Conservation (phyloP, 2,888 invertebrate genomes). For the Eilema sororculum region DNA sequence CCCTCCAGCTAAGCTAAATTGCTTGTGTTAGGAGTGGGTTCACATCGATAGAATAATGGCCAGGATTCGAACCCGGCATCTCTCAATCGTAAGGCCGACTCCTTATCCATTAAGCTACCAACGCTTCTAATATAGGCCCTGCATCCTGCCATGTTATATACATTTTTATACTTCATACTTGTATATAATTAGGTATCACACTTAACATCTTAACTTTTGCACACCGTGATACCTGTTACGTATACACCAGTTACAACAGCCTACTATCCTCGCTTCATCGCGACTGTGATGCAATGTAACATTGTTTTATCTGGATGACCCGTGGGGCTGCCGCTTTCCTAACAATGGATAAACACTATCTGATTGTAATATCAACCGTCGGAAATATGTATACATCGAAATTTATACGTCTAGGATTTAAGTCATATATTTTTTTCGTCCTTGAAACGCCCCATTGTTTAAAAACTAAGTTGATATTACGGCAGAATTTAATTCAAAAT, state of each 20-base stretch:
- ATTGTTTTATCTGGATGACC: constrained; percentile 44
- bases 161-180: no score
- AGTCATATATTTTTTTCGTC: neutral
- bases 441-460: constrained; percentile 2
- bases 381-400: constrained; percentile 1
- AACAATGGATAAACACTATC: constrained; percentile 30
- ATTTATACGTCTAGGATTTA: neutral
- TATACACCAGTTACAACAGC: constrained; percentile 13
- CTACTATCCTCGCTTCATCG: constrained; percentile 10
- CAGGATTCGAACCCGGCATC: no score
- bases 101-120: no score
- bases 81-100: no score
- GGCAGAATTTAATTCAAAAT: neutral
- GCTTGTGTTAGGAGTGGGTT: no score
- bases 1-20: no score
- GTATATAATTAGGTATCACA: neutral
- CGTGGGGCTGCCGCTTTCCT: constrained; percentile 16
- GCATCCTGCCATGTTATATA: no score
- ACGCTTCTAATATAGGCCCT: no score
- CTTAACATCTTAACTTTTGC: neutral
- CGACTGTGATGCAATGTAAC: constrained; percentile 20
- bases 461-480: neutral
- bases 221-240: neutral
- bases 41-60: no score
- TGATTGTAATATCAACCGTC: neutral